Evolutionary conservation across 2,888 invertebrate genomes (phyloP).

Genomic region (Apotomis betuletana): DNA sequence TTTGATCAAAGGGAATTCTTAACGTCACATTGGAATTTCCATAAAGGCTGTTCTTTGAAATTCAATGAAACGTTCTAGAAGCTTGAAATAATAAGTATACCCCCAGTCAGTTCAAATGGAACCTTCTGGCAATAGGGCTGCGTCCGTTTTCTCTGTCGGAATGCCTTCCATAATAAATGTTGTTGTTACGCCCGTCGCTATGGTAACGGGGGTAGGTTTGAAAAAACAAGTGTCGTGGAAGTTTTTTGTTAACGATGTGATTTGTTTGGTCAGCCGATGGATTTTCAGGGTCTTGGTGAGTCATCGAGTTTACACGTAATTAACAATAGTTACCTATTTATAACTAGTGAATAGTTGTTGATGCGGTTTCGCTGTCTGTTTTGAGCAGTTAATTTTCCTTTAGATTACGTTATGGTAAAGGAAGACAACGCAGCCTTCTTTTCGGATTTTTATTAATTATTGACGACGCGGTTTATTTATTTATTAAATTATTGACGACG

Average conservation of each 20-base stretch:
- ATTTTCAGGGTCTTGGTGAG: constrained; percentile 21
- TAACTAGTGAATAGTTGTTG: not conserved
- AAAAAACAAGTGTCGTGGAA: constrained; percentile 33
- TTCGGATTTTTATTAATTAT: too few species aligned
- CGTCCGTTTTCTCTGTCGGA: constrained; percentile 25
- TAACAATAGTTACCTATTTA: too few species aligned
- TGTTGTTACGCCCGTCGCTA: constrained; percentile 47
- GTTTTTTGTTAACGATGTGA: constrained; percentile 38
- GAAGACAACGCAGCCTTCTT: too few species aligned
- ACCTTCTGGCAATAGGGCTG: constrained; percentile 16
- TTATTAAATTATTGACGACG: too few species aligned
- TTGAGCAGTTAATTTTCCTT: too few species aligned
- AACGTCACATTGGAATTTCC: constrained; percentile 17
- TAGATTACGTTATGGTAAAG: too few species aligned
- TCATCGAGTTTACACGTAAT: not conserved
- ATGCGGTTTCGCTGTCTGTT: not conserved
- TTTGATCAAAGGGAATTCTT: constrained; percentile 20
- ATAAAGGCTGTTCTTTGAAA: constrained; percentile 30
- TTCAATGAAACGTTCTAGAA: constrained; percentile 18
- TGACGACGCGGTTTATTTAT: too few species aligned
- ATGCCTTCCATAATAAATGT: constrained; percentile 23
- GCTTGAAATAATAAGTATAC: constrained; percentile 25
- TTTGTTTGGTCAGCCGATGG: constrained; percentile 34
- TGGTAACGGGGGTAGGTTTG: constrained; percentile 41
- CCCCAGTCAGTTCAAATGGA: not conserved